These are phyloP conservation scores for Rattus rattus DNA, from an alignment of 2,113 vertebrate species.

Conservation along the genomic window DNA sequence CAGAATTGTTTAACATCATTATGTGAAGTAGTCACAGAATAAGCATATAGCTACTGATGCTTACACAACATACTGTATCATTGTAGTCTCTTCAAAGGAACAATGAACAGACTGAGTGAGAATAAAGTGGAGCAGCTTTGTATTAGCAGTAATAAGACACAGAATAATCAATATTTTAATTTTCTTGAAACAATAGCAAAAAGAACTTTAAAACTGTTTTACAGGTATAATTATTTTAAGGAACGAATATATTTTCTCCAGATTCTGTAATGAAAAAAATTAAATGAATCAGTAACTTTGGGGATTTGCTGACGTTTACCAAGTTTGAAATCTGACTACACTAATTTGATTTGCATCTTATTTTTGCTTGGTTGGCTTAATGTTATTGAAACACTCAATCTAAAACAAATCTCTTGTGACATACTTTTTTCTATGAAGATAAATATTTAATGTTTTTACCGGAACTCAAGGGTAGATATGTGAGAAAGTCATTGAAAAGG, in stretches of 20 bases:
- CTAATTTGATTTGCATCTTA: conserved; percentile 74
- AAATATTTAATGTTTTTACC: conserved; percentile 47
- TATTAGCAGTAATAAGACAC: neutral
- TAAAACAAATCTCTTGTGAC: conserved; percentile 56
- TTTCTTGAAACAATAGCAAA: conserved; percentile 2
- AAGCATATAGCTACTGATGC: neutral
- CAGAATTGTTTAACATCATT: neutral
- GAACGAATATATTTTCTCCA: neutral
- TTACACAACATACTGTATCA: neutral
- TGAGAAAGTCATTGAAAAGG: neutral
- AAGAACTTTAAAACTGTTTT: neutral
- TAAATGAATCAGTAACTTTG: neutral
- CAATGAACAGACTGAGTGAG: neutral
- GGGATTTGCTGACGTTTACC: conserved; percentile 57
- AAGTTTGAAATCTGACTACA: conserved; percentile 58
- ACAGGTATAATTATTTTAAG: conserved; percentile 54
- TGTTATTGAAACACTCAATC: conserved; percentile 64
- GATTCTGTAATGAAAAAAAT: conserved; percentile 24
- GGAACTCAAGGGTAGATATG: neutral
- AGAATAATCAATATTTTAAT: neutral
- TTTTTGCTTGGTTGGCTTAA: conserved; percentile 63
- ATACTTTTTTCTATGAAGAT: conserved; percentile 33
- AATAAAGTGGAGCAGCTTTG: conserved; percentile 12
- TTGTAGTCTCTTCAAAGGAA: neutral
- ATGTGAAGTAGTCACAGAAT: neutral